Evolutionary conservation across 2,797 vertebrate species (phyloP), one percentile per base, ranked within the genome.

Genomic region (Typhlichthys eigenmanni): DNA sequence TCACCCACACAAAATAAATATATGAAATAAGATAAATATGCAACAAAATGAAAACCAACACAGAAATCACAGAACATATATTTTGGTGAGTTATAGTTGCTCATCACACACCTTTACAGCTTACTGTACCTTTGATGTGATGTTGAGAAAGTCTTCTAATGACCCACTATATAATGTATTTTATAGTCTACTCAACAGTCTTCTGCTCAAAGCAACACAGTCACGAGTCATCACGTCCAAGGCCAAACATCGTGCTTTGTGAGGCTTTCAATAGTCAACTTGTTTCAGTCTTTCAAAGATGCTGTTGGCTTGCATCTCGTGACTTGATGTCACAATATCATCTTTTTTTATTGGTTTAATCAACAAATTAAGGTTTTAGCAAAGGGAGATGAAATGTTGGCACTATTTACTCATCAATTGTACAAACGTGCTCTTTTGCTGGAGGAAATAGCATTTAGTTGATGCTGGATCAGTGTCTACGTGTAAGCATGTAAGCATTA

Each of bases 161-260:
- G 49, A 59, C 63, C 54, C 52, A 13, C 38, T 43, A 8, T 43
- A 10, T 7, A 76, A 71, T 80, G 83, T 84, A 84, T 59, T 29
- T 29, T 29, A 76, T 79, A 80, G 69, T 66, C 9, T 2, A 68
- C 70, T 74, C 69, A 64, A 68, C 67, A 62, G 82, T 73, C 59
- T 68, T 67, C 72, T 66, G 84, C 76, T 74, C 77, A 76, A 63
- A 64, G 82, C 83, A 83, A 79, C 81, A 52, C 62, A 82, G 77
- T 76, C 74, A 71, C 60, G 60, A 83, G 82, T 62, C 52, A 55
- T 52, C 49, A 56, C 66, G 70, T 69, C 53, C 78, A 79, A 88
- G 86, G 80, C 84, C 73, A 68, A 84, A 89, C 82, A 80, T 82
- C 72, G 73, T 17, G 53, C 78, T 86, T 87, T 90, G 69, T 89